These are phyloP conservation scores for Atractosteus spatula DNA, from an alignment of 2,113 vertebrate species.

Conservation along the genomic window DNA sequence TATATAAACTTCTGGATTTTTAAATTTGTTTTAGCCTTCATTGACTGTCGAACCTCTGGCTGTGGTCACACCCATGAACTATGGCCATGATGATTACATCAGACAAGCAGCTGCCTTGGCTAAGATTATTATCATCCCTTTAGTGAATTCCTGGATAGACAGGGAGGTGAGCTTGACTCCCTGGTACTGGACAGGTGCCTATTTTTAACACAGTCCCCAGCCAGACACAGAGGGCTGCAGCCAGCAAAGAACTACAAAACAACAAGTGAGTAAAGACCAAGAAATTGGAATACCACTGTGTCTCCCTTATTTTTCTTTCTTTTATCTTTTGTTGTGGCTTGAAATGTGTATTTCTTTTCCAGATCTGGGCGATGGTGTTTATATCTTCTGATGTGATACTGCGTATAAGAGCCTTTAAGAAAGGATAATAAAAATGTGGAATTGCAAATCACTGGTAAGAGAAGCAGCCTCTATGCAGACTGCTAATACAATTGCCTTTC, in stretches of 20 bases:
- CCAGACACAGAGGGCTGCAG: conserved; percentile 13
- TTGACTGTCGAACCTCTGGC: conserved; percentile 30
- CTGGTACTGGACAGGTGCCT: conserved; percentile 28
- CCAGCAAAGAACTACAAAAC: conserved; percentile 20
- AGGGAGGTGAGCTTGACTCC: conserved; percentile 20
- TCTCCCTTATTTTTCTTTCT: too few species aligned
- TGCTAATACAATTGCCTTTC: conserved; percentile 19
- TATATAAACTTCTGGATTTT: conserved; percentile 18
- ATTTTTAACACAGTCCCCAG: not conserved
- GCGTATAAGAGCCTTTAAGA: conserved; percentile 48
- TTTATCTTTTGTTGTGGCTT: too few species aligned
- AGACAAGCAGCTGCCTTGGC: conserved; percentile 18
- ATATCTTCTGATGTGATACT: conserved; percentile 43
- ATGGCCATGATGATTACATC: conserved; percentile 2
- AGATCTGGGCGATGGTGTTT: conserved; percentile 34
- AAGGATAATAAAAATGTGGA: conserved; percentile 42
- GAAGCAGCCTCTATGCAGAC: conserved; percentile 20
- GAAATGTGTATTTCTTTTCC: too few species aligned
- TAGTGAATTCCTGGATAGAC: conserved; percentile 2
- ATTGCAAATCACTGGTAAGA: conserved; percentile 33
- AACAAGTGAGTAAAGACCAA: conserved; percentile 26
- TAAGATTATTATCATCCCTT: conserved; percentile 18
- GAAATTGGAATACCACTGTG: not conserved
- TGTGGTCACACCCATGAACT: conserved; percentile 7
- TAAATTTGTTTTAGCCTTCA: conserved; percentile 25